These are phyloP conservation scores for Eidolon helvum DNA, from an alignment of 2,113 vertebrate species.

Conservation along the genomic window DNA sequence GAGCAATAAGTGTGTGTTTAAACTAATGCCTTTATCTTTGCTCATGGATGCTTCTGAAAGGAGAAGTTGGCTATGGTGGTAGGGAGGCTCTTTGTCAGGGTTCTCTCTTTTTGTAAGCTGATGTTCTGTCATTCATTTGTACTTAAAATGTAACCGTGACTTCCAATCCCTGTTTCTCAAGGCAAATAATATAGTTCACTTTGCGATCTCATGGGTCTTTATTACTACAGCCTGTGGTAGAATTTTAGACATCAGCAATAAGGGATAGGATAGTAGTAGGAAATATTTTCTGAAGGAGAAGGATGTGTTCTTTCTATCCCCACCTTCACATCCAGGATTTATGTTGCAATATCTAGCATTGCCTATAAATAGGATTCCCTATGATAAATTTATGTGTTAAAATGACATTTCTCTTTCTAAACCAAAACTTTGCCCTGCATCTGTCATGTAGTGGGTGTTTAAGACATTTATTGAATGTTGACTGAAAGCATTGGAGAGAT, in stretches of 20 bases:
- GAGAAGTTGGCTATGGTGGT: neutral
- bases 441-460: neutral
- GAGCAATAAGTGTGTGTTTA: neutral
- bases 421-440: neutral
- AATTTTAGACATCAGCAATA: neutral
- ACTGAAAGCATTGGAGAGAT: neutral
- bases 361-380: neutral
- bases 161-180: neutral
- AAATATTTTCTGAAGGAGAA: neutral
- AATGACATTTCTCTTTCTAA: neutral
- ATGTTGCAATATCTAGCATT: neutral
- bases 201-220: neutral
- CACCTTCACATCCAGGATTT: neutral
- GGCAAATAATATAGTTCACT: neutral
- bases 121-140: neutral
- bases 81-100: neutral
- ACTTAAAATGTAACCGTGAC: neutral
- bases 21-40: neutral
- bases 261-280: accelerated
- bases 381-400: neutral
- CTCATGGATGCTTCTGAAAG: neutral
- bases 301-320: neutral
- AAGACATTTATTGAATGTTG: neutral
- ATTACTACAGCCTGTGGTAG: neutral
- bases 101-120: neutral